Percentiles rank a stretch among this genome's conserved stretches.
phyloP scores from a whole-genome alignment of 2,113 vertebrate genomes.

The Oncorhynchus mykiss region DNA sequence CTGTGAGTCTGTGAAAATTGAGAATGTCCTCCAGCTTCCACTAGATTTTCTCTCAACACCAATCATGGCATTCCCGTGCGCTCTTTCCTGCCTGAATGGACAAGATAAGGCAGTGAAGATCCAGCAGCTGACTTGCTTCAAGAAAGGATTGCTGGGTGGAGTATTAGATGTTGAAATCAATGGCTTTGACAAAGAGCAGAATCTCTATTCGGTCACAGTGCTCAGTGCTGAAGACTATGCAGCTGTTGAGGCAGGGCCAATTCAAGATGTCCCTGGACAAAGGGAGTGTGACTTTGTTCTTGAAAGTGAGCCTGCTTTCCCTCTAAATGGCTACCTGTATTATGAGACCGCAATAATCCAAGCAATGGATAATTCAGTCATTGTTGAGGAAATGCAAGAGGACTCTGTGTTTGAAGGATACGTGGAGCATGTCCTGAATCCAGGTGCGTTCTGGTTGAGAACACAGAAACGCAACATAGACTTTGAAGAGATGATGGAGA shows the following conservation, averaged over 20 bases:
- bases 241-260: constrained; percentile 3
- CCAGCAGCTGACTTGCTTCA: constrained; percentile 76
- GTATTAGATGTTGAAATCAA: constrained; percentile 71
- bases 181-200: constrained; percentile 61
- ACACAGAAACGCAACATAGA: constrained; percentile 70
- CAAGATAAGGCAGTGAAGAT: constrained; percentile 57
- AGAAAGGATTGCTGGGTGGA: constrained; percentile 74
- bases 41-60: constrained; percentile 75
- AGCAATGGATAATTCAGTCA: constrained; percentile 37
- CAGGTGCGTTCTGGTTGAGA: constrained; percentile 86
- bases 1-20: constrained; percentile 77
- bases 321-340: constrained; percentile 6
- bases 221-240: constrained; percentile 26
- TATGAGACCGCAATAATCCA: constrained; percentile 36
- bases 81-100: constrained; percentile 69
- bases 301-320: not conserved
- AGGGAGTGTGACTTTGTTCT: not conserved
- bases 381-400: constrained; percentile 67
- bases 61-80: constrained; percentile 83
- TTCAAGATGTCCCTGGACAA: not conserved
- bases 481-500: constrained; percentile 80
- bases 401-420: constrained; percentile 73
- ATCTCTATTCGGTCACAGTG: constrained; percentile 77
- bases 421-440: constrained; percentile 78
- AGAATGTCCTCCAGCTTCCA: constrained; percentile 76